Conservation (phyloP, 2,797 vertebrate species). For the Phataginus tricuspis region DNA sequence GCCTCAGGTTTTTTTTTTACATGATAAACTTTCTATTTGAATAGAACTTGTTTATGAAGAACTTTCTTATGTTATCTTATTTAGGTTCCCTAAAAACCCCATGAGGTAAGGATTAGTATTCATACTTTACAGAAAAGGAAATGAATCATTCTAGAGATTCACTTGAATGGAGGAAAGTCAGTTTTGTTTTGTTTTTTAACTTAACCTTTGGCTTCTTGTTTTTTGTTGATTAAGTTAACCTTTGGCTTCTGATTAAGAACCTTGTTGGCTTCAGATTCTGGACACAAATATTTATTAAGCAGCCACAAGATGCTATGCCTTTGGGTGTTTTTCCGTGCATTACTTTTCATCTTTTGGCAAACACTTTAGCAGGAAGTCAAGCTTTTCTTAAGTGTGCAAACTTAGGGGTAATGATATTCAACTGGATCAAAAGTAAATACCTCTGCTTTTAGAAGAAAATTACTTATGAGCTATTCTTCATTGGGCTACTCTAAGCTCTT, state of each 20-base stretch:
- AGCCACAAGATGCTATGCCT: not conserved
- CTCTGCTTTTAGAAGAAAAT: not conserved
- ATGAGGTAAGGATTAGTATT: constrained; percentile 11
- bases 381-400: not conserved
- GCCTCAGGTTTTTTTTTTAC: not conserved
- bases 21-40: constrained; percentile 15
- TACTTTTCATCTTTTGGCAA: not conserved
- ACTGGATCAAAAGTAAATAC: not conserved
- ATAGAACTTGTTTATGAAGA: constrained; percentile 41
- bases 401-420: not conserved
- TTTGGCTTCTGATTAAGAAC: not conserved
- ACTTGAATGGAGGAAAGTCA: not conserved
- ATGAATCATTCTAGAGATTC: constrained; percentile 40
- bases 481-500: not conserved
- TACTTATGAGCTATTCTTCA: not conserved
- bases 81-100: not conserved
- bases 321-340: not conserved
- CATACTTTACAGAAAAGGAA: constrained; percentile 28
- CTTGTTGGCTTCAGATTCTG: not conserved
- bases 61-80: not conserved
- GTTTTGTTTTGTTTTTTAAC: constrained; percentile 1
- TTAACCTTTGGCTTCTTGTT: not conserved
- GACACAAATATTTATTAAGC: not conserved
- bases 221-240: not conserved
- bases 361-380: constrained; percentile 5